Base-by-base conservation (phyloP, 64 coral and sea anemone species). In the Stichodactyla mertensii region DNA sequence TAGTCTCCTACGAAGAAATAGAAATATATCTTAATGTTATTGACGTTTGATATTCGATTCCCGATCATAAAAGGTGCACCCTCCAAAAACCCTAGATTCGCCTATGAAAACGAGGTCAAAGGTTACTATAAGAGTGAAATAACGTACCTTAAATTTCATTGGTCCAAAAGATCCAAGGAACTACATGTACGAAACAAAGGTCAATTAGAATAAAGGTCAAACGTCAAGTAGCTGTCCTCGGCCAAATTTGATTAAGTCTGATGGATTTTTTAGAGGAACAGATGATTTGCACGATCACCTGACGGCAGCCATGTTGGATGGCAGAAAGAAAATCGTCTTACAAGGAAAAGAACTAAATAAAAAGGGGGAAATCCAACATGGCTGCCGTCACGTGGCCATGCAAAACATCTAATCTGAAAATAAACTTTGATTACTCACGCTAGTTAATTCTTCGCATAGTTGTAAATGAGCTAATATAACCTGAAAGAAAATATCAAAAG, bases 91-190 rank as follows among this genome's bases (percentile, higher is more conserved):
- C 36, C 36, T 45, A 2, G 36, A 45, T 45, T 2, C 36, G 36
- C 1, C 36, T 45, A 45, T 45, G 16, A n/a, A n/a, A 22, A n/a
- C 22, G 0, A n/a, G 20, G 16, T 66, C 62, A 58, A 19, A 64
- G 9, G 8, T 58, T 15, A 58, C 14, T 58, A 11, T 66, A 28
- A 74, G 11, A 74, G 27, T 26, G 4, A 74, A 74, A 74, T 14
- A 58, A 11, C 69, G 3, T 82, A 91, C 90, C 90, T 91, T 91
- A 56, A 82, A 77, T 36, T 91, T 91, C 90, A 91, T 87, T 13
- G 90, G 90, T 80, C 90, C 90, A 87, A 91, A 91, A 16, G 90
- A 91, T 56, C 90, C 90, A 71, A 91, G 85, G 60, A 82, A 55
- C 90, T 91, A 22, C 28, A 31, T 31, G 28, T 31, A 31, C 11